These are phyloP conservation scores for Odontothrips loti DNA, from an alignment of 2,888 invertebrate species.

Conservation along the genomic window DNA sequence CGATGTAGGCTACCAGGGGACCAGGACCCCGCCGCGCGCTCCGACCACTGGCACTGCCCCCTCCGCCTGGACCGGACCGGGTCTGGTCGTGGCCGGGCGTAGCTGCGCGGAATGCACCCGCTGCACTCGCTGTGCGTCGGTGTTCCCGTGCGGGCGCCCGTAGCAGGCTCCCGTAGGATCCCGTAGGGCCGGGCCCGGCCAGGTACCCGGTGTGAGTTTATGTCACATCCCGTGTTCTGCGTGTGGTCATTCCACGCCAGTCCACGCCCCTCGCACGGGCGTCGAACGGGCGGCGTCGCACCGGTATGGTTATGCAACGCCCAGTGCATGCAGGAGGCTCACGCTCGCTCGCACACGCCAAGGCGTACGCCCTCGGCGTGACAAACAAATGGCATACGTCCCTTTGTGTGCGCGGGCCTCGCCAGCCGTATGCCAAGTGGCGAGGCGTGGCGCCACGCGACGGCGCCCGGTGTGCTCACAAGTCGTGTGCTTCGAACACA, in stretches of 20 bases:
- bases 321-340: neutral
- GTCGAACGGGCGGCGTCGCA: too few relatives aligned
- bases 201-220: neutral
- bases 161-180: too few relatives aligned
- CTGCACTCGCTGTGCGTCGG: neutral
- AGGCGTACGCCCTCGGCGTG: neutral
- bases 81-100: neutral
- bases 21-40: neutral
- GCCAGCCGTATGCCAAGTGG: too few relatives aligned
- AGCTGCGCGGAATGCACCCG: neutral
- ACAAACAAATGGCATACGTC: neutral
- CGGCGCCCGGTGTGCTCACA: too few relatives aligned
- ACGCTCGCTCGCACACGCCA: neutral
- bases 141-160: too few relatives aligned
- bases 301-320: neutral
- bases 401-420: neutral
- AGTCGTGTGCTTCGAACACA: too few relatives aligned
- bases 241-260: too few relatives aligned
- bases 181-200: too few relatives aligned
- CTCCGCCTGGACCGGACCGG: neutral
- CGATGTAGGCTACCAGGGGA: constrained; percentile 6
- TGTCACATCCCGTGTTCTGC: neutral
- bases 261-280: too few relatives aligned
- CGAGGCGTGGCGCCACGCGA: too few relatives aligned
- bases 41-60: neutral